Conservation (phyloP, 2,888 invertebrate genomes). For the Campoletis raptor region DNA sequence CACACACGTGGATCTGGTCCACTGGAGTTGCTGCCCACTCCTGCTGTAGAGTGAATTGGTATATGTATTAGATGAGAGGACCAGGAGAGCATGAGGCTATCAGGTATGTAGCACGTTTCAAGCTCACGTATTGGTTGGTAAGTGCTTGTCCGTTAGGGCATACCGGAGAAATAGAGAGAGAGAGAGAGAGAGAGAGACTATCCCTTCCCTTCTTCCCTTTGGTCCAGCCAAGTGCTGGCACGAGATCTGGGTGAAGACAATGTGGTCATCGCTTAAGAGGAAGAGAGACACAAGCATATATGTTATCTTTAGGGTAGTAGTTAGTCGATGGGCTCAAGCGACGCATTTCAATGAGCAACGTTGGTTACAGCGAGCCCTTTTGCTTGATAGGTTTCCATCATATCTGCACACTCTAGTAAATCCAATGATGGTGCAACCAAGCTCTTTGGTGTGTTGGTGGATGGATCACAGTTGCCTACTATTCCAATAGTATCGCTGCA, state of each 20-base stretch:
- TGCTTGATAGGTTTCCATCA: conserved; percentile 2
- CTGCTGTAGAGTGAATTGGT: conserved; percentile 1
- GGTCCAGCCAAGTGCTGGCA: conserved; percentile 8
- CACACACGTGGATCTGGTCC: not conserved
- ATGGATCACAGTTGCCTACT: conserved; percentile 41
- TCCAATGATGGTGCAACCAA: conserved; percentile 3
- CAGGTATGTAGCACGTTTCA: conserved; percentile 63
- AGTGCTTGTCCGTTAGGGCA: conserved; percentile 64
- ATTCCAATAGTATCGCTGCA: conserved; percentile 44
- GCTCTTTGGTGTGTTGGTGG: conserved; percentile 23
- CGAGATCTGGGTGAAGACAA: conserved; percentile 57
- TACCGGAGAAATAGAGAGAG: conserved; percentile 46
- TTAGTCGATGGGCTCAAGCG: conserved; percentile 30
- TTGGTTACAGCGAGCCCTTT: conserved; percentile 24
- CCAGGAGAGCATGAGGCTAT: conserved; percentile 56
- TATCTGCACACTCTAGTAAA: not conserved
- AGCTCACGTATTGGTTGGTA: conserved; percentile 66
- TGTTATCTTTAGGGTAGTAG: conserved; percentile 3
- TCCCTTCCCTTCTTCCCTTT: conserved; percentile 1
- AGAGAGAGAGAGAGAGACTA: not conserved
- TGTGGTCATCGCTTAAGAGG: conserved; percentile 40
- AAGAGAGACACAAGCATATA: conserved; percentile 6
- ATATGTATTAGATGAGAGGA: conserved; percentile 37
- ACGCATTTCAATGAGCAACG: not conserved
- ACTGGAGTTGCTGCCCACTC: conserved; percentile 38